Percentiles rank a stretch among this genome's conserved stretches.
phyloP scores from a whole-genome alignment of 2,113 vertebrate species.

The Psilopsiagon aymara region DNA sequence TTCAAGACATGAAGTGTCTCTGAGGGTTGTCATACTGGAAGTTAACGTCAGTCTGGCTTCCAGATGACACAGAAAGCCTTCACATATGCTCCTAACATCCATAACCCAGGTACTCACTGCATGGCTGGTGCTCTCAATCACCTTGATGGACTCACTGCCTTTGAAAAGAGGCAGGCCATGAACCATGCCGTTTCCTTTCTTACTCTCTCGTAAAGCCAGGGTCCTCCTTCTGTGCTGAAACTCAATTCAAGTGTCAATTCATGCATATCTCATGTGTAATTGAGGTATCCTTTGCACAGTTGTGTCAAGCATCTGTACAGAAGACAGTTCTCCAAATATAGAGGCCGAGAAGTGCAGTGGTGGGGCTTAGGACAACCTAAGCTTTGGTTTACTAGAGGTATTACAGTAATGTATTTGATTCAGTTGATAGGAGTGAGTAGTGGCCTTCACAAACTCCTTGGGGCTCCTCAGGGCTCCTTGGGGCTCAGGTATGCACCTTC shows the following conservation, averaged over 20 bases:
- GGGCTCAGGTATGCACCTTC: neutral
- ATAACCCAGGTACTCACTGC: neutral
- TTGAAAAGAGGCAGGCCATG: neutral
- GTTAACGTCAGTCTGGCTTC: neutral
- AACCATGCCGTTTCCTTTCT: neutral
- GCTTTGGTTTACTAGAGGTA: rapidly evolving
- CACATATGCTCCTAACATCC: neutral
- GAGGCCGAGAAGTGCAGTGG: neutral
- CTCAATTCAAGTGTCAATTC: neutral
- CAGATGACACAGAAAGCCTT: neutral
- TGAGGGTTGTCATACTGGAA: neutral
- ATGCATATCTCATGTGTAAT: neutral
- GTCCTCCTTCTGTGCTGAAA: neutral
- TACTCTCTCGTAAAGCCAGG: neutral
- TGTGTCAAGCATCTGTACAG: neutral
- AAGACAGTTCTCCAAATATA: neutral
- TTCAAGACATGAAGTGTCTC: neutral
- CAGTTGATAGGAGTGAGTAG: neutral
- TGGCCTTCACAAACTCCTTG: neutral
- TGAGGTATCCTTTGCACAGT: neutral
- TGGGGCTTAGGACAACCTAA: neutral
- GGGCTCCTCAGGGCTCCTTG: neutral
- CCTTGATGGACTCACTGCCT: neutral
- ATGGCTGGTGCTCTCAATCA: neutral
- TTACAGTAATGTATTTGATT: neutral